Evolutionary conservation across 2,888 invertebrate species (phyloP).

Genomic region (Noctua comes): DNA sequence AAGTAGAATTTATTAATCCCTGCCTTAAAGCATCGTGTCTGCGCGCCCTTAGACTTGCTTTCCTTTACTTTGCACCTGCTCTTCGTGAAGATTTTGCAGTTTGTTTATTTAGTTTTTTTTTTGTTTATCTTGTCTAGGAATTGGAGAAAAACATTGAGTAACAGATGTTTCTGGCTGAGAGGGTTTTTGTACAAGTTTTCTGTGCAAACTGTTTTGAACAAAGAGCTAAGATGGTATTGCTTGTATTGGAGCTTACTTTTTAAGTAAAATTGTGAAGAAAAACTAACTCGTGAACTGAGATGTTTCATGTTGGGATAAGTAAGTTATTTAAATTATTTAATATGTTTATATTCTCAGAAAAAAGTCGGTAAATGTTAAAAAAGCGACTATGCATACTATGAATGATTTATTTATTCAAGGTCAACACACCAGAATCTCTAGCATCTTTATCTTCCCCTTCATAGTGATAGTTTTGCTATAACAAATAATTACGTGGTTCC

Average conservation of each 20-base stretch:
- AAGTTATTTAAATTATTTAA: not conserved
- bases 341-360: not conserved
- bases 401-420: not conserved
- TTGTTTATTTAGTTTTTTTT: conserved; percentile 27
- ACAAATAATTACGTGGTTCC: not conserved
- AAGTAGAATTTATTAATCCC: not conserved
- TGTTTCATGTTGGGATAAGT: not conserved
- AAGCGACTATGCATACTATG: not conserved
- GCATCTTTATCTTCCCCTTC: not conserved
- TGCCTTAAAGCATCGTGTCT: not conserved
- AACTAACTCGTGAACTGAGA: not conserved
- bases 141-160: conserved; percentile 55
- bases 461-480: not conserved
- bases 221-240: conserved; percentile 24
- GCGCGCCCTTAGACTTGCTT: conserved; percentile 3
- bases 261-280: not conserved
- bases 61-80: conserved; percentile 43
- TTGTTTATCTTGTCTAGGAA: conserved; percentile 29
- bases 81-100: conserved; percentile 38
- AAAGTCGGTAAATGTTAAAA: not conserved
- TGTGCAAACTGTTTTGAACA: conserved; percentile 21
- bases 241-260: conserved; percentile 9
- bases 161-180: conserved; percentile 38
- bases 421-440: not conserved
- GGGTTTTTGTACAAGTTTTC: conserved; percentile 34